These are phyloP conservation scores for Glaucomys volans DNA, from an alignment of 2,113 vertebrate species.

Conservation along the genomic window DNA sequence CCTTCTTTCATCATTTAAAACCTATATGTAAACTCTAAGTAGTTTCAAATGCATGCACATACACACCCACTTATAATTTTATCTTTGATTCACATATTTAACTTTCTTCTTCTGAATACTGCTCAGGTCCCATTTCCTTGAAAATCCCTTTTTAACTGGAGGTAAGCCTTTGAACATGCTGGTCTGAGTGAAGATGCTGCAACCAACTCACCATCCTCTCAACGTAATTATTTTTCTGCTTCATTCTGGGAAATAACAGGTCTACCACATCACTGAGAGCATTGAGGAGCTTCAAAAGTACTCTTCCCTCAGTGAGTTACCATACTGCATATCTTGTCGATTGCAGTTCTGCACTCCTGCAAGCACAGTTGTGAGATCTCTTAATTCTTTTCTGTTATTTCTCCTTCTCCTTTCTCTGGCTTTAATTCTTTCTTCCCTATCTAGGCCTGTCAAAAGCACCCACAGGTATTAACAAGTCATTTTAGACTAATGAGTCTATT, in stretches of 20 bases:
- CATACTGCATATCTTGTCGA: not conserved
- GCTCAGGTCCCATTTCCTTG: not conserved
- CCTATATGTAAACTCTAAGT: not conserved
- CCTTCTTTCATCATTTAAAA: constrained; percentile 12
- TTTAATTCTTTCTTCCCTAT: not conserved
- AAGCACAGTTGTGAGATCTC: not conserved
- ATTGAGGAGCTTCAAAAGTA: not conserved
- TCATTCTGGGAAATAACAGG: not conserved
- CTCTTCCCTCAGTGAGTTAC: not conserved
- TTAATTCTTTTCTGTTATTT: not conserved
- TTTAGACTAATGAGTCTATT: not conserved
- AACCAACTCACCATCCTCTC: not conserved
- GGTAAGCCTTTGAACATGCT: not conserved
- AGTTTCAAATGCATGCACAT: not conserved
- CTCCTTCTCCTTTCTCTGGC: not conserved
- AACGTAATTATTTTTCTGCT: not conserved
- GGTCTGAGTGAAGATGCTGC: not conserved
- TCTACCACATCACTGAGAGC: not conserved
- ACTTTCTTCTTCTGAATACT: not conserved
- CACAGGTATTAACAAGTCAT: not conserved
- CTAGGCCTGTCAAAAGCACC: not conserved
- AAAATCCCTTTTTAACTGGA: not conserved
- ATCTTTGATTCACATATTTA: not conserved
- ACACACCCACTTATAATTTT: not conserved
- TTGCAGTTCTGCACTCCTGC: not conserved